phyloP scores from a whole-genome alignment of 2,888 invertebrate species.

The Epinotia brunnichana region DNA sequence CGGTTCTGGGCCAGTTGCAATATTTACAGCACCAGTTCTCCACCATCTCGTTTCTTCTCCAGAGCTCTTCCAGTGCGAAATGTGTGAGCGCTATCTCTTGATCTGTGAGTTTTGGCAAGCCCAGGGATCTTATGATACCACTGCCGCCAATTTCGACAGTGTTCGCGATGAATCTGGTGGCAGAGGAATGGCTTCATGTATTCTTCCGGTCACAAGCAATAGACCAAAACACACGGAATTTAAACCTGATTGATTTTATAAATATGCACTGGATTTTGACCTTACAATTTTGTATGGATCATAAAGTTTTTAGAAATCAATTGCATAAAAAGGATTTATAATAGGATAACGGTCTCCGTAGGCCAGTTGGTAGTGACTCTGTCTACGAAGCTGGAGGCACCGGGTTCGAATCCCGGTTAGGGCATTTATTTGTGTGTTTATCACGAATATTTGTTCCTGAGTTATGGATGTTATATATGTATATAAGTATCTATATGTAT shows the following conservation, averaged over 20 bases:
- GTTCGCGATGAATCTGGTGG: constrained; percentile 74
- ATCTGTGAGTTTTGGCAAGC: constrained; percentile 76
- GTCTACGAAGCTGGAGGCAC: too few species aligned
- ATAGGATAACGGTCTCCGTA: too few species aligned
- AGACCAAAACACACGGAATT: constrained; percentile 2
- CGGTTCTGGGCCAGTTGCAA: constrained; percentile 57
- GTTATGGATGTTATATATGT: too few species aligned
- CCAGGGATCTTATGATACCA: constrained; percentile 76
- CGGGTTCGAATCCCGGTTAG: too few species aligned
- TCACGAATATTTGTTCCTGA: too few species aligned
- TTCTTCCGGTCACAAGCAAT: constrained; percentile 46
- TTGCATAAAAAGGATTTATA: background rate
- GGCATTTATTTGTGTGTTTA: too few species aligned
- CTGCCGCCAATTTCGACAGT: constrained; percentile 73
- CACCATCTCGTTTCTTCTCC: constrained; percentile 54
- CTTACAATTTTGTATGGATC: too few species aligned
- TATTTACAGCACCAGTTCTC: constrained; percentile 67
- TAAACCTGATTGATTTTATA: background rate
- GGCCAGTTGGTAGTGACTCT: too few species aligned
- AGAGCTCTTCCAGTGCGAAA: constrained; percentile 66
- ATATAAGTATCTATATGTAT: too few species aligned
- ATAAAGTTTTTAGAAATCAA: too few species aligned
- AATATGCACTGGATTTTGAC: background rate
- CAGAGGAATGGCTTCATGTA: constrained; percentile 57
- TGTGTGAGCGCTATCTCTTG: constrained; percentile 70